Evolutionary conservation across 1,140 invertebrate genomes (phyloP).

Genomic region (Lepidurus packardi): DNA sequence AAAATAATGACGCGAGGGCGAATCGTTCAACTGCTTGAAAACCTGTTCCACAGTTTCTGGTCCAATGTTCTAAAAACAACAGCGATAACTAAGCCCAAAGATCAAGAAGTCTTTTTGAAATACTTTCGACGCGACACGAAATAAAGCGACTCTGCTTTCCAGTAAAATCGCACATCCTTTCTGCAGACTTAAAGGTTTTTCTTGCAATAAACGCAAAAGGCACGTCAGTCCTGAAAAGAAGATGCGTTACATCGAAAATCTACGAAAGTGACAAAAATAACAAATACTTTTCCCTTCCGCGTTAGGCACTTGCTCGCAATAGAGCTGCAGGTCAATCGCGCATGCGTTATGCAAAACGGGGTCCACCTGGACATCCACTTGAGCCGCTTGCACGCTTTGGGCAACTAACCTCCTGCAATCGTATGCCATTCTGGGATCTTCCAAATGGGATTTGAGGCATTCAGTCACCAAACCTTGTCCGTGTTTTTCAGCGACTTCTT

Average conservation of each 20-base stretch:
- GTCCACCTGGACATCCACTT: constrained; percentile 56
- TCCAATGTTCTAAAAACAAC: constrained; percentile 45
- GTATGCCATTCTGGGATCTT: constrained; percentile 63
- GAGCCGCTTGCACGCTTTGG: constrained; percentile 51
- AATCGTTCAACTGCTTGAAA: constrained; percentile 58
- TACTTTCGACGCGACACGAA: constrained; percentile 75
- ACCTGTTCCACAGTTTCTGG: constrained; percentile 66
- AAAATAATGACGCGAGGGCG: constrained; percentile 72
- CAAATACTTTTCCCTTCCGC: constrained; percentile 49
- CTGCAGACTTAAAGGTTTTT: constrained; percentile 59
- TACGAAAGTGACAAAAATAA: constrained; percentile 32
- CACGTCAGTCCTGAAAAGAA: constrained; percentile 70
- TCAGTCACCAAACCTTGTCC: constrained; percentile 61
- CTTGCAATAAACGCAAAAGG: constrained; percentile 63
- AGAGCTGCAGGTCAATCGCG: constrained; percentile 48
- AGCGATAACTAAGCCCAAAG: constrained; percentile 38
- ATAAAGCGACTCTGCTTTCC: constrained; percentile 76
- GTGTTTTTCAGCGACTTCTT: constrained; percentile 22
- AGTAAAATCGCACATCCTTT: constrained; percentile 71
- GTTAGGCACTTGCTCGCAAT: constrained; percentile 47
- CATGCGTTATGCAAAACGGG: constrained; percentile 51
- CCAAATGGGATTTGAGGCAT: constrained; percentile 77
- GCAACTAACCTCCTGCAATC: constrained; percentile 74
- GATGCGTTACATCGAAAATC: constrained; percentile 35
- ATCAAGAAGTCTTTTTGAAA: constrained; percentile 40